Evolutionary conservation across 1,140 invertebrate genomes (phyloP).

Genomic region (Gryllus bimaculatus): DNA sequence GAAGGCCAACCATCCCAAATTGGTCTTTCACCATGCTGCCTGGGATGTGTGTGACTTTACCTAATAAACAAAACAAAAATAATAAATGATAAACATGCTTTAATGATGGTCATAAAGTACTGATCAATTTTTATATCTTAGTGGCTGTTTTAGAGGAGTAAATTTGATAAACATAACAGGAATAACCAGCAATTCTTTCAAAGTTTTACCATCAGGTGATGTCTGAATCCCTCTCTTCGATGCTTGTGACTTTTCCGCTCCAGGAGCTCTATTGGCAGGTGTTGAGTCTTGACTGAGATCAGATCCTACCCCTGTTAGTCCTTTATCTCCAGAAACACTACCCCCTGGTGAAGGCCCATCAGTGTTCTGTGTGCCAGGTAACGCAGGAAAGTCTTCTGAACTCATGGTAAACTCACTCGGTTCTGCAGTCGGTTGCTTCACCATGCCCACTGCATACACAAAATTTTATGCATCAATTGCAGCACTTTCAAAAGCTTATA

Average conservation of each 20-base stretch:
- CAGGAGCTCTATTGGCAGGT: slow-evolving; percentile 21
- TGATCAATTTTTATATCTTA: no score
- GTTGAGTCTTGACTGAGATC: slow-evolving; percentile 18
- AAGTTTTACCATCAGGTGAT: slow-evolving; percentile 70
- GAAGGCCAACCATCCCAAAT: slow-evolving; percentile 95
- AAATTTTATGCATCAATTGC: neutral
- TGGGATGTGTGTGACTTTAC: slow-evolving; percentile 95
- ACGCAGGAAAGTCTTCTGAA: slow-evolving; percentile 95
- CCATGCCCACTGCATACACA: slow-evolving; percentile 73
- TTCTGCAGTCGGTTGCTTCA: slow-evolving; percentile 85
- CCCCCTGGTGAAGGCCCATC: slow-evolving; percentile 23
- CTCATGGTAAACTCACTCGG: slow-evolving; percentile 95
- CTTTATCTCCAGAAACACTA: slow-evolving; percentile 18
- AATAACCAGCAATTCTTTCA: no score
- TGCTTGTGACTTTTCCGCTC: slow-evolving; percentile 24
- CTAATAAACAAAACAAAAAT: slow-evolving; percentile 33
- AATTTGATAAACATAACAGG: no score
- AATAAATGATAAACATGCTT: neutral
- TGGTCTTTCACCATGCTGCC: slow-evolving; percentile 97
- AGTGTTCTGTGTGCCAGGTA: slow-evolving; percentile 56
- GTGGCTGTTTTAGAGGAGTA: no score
- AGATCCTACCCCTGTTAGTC: slow-evolving; percentile 5
- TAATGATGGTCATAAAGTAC: no score
- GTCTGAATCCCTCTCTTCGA: slow-evolving; percentile 84
- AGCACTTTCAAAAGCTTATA: no score